Evolutionary conservation across 2,797 vertebrate species (phyloP).

Genomic region (Poeciliopsis gracilis): DNA sequence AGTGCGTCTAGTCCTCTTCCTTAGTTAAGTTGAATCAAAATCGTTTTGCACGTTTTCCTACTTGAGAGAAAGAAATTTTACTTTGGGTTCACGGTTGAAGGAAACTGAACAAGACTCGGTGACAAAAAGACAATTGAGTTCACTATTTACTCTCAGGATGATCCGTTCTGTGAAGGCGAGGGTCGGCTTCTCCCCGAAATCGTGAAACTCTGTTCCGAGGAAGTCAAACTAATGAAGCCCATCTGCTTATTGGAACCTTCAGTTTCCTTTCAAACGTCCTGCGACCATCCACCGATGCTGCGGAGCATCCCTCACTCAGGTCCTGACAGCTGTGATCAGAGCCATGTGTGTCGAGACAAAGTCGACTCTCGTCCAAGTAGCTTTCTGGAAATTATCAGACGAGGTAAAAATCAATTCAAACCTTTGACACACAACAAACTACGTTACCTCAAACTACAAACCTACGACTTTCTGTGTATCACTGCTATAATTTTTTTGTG

Average conservation of each 20-base stretch:
- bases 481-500: background rate
- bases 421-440: background rate
- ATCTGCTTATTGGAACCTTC: constrained; percentile 1
- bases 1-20: too few species aligned
- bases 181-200: background rate
- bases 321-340: constrained; percentile 6
- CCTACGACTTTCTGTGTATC: background rate
- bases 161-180: background rate
- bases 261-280: background rate
- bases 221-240: background rate
- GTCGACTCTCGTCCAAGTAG: background rate
- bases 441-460: background rate
- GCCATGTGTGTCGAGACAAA: background rate
- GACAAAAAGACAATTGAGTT: too few species aligned
- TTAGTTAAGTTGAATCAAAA: too few species aligned
- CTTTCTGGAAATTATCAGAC: background rate
- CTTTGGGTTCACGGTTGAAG: too few species aligned
- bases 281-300: background rate
- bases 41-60: too few species aligned
- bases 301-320: background rate
- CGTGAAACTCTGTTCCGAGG: background rate
- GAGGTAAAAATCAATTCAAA: background rate
- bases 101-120: too few species aligned
- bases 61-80: too few species aligned
- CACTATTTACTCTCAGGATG: background rate